Percentiles rank a stretch among this genome's conserved stretches.
Evolutionary conservation across 2,888 invertebrate species (phyloP).

Genomic region (Dryobota labecula): DNA sequence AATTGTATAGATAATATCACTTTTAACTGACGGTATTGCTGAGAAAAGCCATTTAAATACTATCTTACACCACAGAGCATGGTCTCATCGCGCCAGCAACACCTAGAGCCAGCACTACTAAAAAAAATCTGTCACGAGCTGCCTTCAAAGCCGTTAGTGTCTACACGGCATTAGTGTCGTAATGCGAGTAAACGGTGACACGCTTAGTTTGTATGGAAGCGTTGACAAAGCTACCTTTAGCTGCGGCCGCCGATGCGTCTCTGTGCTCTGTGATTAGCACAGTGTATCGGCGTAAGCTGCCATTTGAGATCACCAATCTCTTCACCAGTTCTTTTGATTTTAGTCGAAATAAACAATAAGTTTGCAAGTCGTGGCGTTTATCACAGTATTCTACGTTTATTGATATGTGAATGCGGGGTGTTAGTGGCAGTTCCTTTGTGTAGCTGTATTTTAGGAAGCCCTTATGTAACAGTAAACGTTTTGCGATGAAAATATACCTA

Average conservation of each 20-base stretch:
- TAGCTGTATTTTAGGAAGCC: background rate
- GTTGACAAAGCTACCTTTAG: background rate
- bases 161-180: background rate
- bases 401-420: constrained; percentile 6
- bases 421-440: background rate
- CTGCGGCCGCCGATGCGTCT: background rate
- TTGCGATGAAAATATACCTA: background rate
- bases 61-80: background rate
- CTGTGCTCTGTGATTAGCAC: background rate
- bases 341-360: background rate
- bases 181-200: too few species aligned
- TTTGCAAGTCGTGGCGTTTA: background rate
- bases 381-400: background rate
- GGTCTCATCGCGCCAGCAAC: background rate
- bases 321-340: background rate
- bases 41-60: constrained; percentile 9
- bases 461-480: background rate
- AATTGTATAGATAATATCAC: constrained; percentile 12
- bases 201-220: too few species aligned
- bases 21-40: background rate
- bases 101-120: background rate
- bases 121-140: background rate
- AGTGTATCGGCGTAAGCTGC: background rate
- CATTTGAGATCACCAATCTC: background rate
- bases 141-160: background rate